These are phyloP conservation scores for Drosophila leonis DNA, from an alignment of 2,888 invertebrate genomes.

Conservation along the genomic window DNA sequence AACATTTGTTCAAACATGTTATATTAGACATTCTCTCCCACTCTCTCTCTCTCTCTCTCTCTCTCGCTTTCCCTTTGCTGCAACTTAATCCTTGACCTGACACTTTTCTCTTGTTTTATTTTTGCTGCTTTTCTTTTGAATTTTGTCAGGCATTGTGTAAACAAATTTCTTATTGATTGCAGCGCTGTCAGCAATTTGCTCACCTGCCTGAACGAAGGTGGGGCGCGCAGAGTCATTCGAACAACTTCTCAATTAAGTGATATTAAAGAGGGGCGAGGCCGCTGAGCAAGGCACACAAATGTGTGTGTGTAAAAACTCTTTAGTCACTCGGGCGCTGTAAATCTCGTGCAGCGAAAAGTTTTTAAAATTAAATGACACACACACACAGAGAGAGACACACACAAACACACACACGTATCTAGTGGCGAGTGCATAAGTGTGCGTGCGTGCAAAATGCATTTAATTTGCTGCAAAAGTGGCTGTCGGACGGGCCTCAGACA, in stretches of 20 bases:
- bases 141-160: conserved; percentile 29
- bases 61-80: not conserved
- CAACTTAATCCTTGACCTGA: conserved; percentile 36
- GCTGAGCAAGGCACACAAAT: conserved; percentile 1
- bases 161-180: conserved; percentile 63
- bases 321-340: conserved; percentile 65
- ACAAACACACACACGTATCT: conserved; percentile 42
- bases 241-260: conserved; percentile 75
- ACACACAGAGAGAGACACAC: conserved; percentile 38
- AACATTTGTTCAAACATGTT: not conserved
- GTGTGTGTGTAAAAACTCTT: conserved; percentile 29
- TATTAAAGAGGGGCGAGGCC: conserved; percentile 41
- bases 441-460: conserved; percentile 72
- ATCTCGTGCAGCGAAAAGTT: conserved; percentile 72
- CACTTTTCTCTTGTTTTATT: conserved; percentile 8
- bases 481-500: conserved; percentile 46
- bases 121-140: not conserved
- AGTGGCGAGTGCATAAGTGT: conserved; percentile 37
- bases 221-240: conserved; percentile 32
- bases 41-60: too few species aligned
- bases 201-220: conserved; percentile 13
- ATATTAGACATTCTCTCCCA: not conserved
- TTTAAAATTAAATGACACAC: conserved; percentile 72
- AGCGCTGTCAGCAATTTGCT: conserved; percentile 26
- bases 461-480: conserved; percentile 79